These are phyloP conservation scores for Agrotis exclamationis DNA, from an alignment of 2,888 invertebrate genomes.

Conservation along the genomic window DNA sequence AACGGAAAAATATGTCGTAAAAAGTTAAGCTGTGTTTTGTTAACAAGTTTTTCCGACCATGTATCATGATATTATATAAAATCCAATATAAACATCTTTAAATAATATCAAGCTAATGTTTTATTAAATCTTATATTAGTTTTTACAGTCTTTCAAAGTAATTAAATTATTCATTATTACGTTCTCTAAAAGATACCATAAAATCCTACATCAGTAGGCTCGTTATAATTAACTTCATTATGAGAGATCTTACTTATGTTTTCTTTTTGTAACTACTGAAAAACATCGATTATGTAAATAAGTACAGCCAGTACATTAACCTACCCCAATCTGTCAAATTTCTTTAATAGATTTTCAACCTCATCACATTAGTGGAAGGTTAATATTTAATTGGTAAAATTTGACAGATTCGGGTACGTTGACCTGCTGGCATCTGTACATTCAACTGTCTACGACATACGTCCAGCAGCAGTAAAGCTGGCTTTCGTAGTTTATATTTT, in stretches of 20 bases:
- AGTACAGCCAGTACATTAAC: no score
- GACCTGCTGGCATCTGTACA: not conserved
- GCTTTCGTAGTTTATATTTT: not conserved
- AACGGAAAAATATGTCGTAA: slow-evolving; percentile 40
- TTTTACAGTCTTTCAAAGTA: not conserved
- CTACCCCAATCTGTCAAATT: no score
- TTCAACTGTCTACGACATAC: slow-evolving; percentile 2
- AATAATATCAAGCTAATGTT: not conserved
- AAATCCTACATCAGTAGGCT: not conserved
- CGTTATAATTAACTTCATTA: slow-evolving; percentile 15
- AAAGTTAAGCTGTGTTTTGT: slow-evolving; percentile 13
- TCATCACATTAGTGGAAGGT: no score
- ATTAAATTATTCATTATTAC: slow-evolving; percentile 10
- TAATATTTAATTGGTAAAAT: no score
- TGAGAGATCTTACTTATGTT: slow-evolving; percentile 6
- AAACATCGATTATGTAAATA: not conserved
- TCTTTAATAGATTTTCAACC: no score
- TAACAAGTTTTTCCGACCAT: not conserved
- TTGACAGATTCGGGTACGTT: no score
- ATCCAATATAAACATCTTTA: not conserved
- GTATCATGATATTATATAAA: not conserved
- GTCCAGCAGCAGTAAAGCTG: not conserved
- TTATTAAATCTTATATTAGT: not conserved
- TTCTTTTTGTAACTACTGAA: slow-evolving; percentile 1
- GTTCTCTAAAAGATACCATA: not conserved